Percentiles rank a stretch among this genome's conserved stretches.
phyloP scores from a whole-genome alignment of 1,140 invertebrate genomes.

The Hyphantria cunea region DNA sequence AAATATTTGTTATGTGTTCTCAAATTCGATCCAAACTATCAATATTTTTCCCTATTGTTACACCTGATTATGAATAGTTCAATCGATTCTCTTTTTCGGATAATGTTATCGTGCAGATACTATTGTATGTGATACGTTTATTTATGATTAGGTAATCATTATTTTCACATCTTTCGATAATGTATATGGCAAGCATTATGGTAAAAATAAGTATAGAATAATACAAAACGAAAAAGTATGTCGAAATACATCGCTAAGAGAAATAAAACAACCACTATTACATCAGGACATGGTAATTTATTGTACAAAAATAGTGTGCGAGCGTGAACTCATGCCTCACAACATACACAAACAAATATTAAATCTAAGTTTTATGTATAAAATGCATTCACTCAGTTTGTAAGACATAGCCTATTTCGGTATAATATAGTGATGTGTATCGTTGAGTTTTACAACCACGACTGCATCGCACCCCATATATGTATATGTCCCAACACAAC shows the following conservation, averaged over 20 bases:
- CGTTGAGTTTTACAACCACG: constrained; percentile 77
- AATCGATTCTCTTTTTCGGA: constrained; percentile 14
- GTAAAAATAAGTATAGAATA: neutral
- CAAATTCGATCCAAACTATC: constrained; percentile 14
- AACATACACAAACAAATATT: constrained; percentile 76
- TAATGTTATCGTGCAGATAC: constrained; percentile 3
- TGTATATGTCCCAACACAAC: constrained; percentile 47
- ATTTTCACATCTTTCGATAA: neutral
- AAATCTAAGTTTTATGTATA: constrained; percentile 75
- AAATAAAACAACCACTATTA: constrained; percentile 69
- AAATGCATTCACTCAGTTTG: constrained; percentile 79
- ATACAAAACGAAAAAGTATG: neutral
- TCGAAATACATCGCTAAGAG: constrained; percentile 27
- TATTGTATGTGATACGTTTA: neutral
- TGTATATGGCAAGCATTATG: neutral
- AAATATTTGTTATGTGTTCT: constrained; percentile 46
- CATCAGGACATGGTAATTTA: constrained; percentile 78
- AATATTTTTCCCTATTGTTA: constrained; percentile 25
- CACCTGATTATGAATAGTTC: constrained; percentile 16
- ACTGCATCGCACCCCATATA: constrained; percentile 41
- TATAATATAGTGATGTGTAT: constrained; percentile 68
- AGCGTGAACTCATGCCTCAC: constrained; percentile 76
- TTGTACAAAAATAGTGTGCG: constrained; percentile 82
- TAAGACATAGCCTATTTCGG: constrained; percentile 77
- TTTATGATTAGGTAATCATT: neutral